Evolutionary conservation across 2,888 invertebrate species (phyloP).

Genomic region (Pristionchus fissidentatus): DNA sequence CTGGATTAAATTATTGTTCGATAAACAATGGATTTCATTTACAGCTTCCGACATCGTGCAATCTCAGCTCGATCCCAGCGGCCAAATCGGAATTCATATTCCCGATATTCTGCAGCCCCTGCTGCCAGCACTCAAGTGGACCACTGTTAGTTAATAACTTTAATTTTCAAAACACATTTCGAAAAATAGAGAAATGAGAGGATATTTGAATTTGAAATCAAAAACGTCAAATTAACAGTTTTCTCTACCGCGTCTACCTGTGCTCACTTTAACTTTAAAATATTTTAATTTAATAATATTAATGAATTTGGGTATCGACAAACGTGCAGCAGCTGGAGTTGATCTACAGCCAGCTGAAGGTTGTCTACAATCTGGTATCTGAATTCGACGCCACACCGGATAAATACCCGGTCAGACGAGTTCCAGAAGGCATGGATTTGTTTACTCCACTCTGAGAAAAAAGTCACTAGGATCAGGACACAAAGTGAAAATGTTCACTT

Average conservation of each 20-base stretch:
- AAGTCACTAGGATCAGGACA: too few species aligned
- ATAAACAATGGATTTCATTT: not conserved
- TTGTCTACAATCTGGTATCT: not conserved
- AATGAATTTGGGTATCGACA: slow-evolving; percentile 5
- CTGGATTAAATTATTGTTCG: too few species aligned
- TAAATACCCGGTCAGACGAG: slow-evolving; percentile 1
- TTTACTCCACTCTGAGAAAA: too few species aligned
- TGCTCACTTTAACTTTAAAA: too few species aligned
- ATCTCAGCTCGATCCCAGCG: slow-evolving; percentile 16
- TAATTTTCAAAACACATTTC: too few species aligned
- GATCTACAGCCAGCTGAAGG: slow-evolving; percentile 25
- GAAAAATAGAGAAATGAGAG: not conserved
- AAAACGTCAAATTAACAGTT: too few species aligned
- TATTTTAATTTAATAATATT: too few species aligned
- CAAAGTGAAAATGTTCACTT: too few species aligned
- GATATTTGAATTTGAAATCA: too few species aligned
- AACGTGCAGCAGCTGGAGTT: slow-evolving; percentile 23
- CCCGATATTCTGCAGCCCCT: slow-evolving; percentile 6
- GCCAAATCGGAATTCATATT: slow-evolving; percentile 6
- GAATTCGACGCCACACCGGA: slow-evolving; percentile 3
- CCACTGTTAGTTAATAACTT: not conserved
- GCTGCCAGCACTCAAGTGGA: slow-evolving; percentile 3
- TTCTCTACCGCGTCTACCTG: too few species aligned
- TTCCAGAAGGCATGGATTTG: too few species aligned
- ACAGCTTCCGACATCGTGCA: slow-evolving; percentile 27